A percentile compares a stretch with the other conserved stretches of the same genome.
phyloP scores from a whole-genome alignment of 1,140 invertebrate species.

The Triops cancriformis region DNA sequence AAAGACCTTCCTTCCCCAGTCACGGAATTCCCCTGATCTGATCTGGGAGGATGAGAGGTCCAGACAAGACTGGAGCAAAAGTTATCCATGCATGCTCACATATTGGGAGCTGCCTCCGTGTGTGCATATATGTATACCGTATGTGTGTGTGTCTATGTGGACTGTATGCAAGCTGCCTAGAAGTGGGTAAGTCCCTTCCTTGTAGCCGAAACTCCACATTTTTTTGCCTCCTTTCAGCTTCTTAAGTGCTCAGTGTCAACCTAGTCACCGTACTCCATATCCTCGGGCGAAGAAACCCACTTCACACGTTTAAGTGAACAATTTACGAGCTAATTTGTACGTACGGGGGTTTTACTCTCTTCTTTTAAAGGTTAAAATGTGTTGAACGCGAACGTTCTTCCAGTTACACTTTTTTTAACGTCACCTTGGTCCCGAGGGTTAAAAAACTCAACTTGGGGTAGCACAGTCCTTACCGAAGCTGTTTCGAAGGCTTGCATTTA shows the following conservation, averaged over 20 bases:
- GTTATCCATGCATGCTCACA: constrained; percentile 5
- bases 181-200: not conserved
- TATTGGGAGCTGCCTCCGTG: not conserved
- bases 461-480: too few species aligned
- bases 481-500: too few species aligned
- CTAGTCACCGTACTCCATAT: not conserved
- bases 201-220: not conserved
- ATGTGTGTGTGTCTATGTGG: too few species aligned
- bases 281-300: not conserved
- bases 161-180: too few species aligned
- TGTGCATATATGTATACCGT: not conserved
- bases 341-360: not conserved
- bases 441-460: too few species aligned
- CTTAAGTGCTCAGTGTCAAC: not conserved
- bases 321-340: not conserved
- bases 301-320: not conserved
- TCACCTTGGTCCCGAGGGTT: too few species aligned
- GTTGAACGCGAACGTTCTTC: not conserved
- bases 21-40: not conserved
- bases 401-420: not conserved
- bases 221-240: not conserved
- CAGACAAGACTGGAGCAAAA: constrained; percentile 3
- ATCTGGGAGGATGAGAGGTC: not conserved
- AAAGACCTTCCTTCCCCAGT: too few species aligned
- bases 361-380: not conserved